Conservation (phyloP, 2,888 invertebrate genomes). For the Eupithecia subfuscata region DNA sequence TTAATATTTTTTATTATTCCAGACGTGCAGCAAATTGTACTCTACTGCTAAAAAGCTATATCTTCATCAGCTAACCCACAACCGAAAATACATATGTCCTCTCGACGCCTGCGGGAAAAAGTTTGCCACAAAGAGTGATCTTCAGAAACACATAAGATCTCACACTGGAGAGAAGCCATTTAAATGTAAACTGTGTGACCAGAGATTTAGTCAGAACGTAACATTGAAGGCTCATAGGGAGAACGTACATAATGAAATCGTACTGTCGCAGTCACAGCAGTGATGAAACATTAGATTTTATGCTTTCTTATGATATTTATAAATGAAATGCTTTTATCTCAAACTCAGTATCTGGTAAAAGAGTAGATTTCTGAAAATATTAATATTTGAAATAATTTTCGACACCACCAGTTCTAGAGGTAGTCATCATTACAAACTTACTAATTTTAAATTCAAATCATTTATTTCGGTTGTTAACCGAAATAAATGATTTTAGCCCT, state of each 20-base stretch:
- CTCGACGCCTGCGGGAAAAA: slow-evolving; percentile 63
- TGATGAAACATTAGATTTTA: not conserved
- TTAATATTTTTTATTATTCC: slow-evolving; percentile 38
- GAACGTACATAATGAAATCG: slow-evolving; percentile 49
- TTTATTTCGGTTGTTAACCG: too few species aligned
- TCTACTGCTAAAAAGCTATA: slow-evolving; percentile 65
- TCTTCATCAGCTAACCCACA: slow-evolving; percentile 66
- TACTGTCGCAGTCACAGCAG: not conserved
- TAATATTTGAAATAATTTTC: too few species aligned
- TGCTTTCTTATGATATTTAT: not conserved
- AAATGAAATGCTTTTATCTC: too few species aligned
- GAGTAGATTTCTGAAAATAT: too few species aligned
- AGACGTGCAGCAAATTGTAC: slow-evolving; percentile 69
- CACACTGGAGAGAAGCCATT: slow-evolving; percentile 76
- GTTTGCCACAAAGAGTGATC: slow-evolving; percentile 70
- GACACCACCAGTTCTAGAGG: too few species aligned
- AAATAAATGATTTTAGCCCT: too few species aligned
- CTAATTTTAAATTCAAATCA: too few species aligned
- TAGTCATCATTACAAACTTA: too few species aligned
- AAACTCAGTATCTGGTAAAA: too few species aligned
- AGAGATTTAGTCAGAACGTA: slow-evolving; percentile 64
- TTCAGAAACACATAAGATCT: slow-evolving; percentile 68
- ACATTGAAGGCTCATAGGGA: slow-evolving; percentile 63
- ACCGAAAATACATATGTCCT: slow-evolving; percentile 59
- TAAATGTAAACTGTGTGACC: slow-evolving; percentile 62